Evolutionary conservation across 2,888 invertebrate species (phyloP), one percentile per base, ranked within the genome.

Genomic region (Ectemnius cavifrons): DNA sequence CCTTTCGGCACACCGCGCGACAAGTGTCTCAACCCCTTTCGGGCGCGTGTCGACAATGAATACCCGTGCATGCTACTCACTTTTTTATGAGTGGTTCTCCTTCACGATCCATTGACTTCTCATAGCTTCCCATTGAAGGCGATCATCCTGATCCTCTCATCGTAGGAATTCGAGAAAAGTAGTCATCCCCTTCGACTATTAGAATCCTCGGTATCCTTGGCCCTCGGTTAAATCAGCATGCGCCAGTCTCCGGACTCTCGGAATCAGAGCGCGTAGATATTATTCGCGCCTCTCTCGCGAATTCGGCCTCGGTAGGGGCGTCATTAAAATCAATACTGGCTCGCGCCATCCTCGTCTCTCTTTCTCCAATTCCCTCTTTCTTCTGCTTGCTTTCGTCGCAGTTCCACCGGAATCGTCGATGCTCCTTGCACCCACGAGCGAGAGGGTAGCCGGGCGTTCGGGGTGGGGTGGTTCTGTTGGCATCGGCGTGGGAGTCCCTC

Each of bases 241-340:
- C 6, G 23, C 23, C 23, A 23, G 23, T 11, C 46, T 11, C 11
- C 62, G 37, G 69, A 66, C 61, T 77, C 73, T 61, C 69, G 79
- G 79, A 86, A 86, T 85, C 85, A 81, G 81, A 81, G 80, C 80
- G 82, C 82, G 79, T 83, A 81, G 80, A 85, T 85, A 88, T 86
- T 87, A 84, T 88, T 88, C 87, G 85, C 86, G 87, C 87, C 86
- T 87, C 83, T 85, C 81, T 81, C 79, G 84, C 84, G 84, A 84
- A 83, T 87, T 85, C 82, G 37, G 79, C 82, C 82, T 75, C 75
- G 80, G 82, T 84, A 87, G 89, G 87, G 86, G 85, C 88, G 88
- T 91, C 91, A 91, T 91, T 91, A 90, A 91, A 90, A 91, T 90
- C 91, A 91, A 91, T 91, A 91, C 91, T 87, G 85, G 88, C 84